Evolutionary conservation across 2,888 invertebrate species (phyloP), one percentile per base, ranked within the genome.

Genomic region (Serripes groenlandicus): DNA sequence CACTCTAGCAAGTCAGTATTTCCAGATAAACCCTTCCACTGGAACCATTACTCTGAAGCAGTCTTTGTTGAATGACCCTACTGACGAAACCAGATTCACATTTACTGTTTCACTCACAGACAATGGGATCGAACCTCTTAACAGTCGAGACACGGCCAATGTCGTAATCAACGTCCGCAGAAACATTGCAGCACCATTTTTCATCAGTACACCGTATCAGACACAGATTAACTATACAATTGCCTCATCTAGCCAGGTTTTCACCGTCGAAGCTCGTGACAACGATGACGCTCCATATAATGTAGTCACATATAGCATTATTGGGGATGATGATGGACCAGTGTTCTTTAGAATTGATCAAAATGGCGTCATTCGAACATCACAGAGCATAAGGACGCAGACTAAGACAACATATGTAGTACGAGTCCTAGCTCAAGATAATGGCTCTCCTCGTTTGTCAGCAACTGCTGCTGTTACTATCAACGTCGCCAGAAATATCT

Each of bases 401-500:
- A 66, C 42, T 5, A 66, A 66, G 34, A 66, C 66, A 7, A 30
- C 66, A 26, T 66, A 66, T 35, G 18, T 35, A 26, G 35, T 66
- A 42, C 86, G 89, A 52, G 79, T 92, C 15, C 60, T 87, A 11
- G 91, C 89, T 9, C 74, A 66, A 60, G 93, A 93, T 79, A 92
- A 90, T 30, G 93, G 92, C 7, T 85, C 49, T 30, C 93, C 93
- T 7, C 83, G 87, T 0, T 81, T 88, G 60, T 84, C 82, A 30
- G 88, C 89, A 54, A 88, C 88, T 1, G 88, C 85, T 3, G 80
- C 86, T 9, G 85, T 93, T 0, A 82, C 68, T 1, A 78, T 93
- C 28, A 90, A 81, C 18, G 90, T 93, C 26, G 79, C 82, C 54
- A 84, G 92, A 30, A 93, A 93, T 76, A 75, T 91, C 81, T 81